Evolutionary conservation across 2,797 vertebrate species (phyloP).

Genomic region (Chanos chanos): DNA sequence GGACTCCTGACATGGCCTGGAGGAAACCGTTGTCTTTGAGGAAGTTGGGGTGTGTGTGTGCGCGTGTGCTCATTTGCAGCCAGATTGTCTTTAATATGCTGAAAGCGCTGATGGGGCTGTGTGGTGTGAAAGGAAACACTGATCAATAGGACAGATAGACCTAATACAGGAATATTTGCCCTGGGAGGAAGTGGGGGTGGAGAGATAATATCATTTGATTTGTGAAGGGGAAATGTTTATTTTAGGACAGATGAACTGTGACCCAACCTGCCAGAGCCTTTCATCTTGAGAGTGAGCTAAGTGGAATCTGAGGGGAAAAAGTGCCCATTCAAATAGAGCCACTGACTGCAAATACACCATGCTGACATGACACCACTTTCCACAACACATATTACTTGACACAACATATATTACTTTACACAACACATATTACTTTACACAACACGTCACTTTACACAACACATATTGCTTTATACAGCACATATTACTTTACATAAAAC

Average conservation of each 20-base stretch:
- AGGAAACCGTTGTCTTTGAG: no score
- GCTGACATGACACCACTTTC: no score
- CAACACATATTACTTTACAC: no score
- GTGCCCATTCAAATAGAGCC: slow-evolving; percentile 40
- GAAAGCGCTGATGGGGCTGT: slow-evolving; percentile 32
- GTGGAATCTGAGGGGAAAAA: no score
- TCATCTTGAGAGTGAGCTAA: slow-evolving; percentile 11
- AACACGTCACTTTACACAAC: no score
- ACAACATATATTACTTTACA: no score
- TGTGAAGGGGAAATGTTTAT: slow-evolving; percentile 15
- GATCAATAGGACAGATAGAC: slow-evolving; percentile 39
- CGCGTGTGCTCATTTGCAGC: slow-evolving; percentile 17
- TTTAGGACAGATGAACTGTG: slow-evolving; percentile 5
- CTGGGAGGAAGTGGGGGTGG: slow-evolving; percentile 10
- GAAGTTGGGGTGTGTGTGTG: no score
- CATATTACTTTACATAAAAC: not conserved
- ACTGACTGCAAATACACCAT: slow-evolving; percentile 41
- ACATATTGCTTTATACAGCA: no score
- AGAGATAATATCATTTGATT: slow-evolving; percentile 25
- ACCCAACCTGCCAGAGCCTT: not conserved
- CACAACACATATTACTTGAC: no score
- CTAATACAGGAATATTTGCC: slow-evolving; percentile 20
- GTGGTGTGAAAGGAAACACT: slow-evolving; percentile 2
- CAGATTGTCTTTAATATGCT: slow-evolving; percentile 22
- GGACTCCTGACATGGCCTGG: no score